phyloP scores from a whole-genome alignment of 2,888 invertebrate genomes.

The Aphodius sticticus region DNA sequence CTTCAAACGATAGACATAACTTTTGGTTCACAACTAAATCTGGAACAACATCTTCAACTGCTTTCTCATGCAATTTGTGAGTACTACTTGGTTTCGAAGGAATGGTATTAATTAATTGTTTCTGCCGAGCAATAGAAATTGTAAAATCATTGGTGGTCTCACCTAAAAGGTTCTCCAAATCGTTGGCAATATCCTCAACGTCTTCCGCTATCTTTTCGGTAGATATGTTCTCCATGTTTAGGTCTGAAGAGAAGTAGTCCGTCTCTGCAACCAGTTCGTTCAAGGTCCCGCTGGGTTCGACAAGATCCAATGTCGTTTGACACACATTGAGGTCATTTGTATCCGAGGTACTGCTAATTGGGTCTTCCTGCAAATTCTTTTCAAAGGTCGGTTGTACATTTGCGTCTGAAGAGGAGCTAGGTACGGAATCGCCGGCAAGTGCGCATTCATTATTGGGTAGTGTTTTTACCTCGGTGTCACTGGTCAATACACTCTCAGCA shows the following conservation, averaged over 20 bases:
- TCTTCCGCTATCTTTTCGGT: conserved; percentile 55
- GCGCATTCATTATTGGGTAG: conserved; percentile 48
- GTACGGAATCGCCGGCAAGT: conserved; percentile 51
- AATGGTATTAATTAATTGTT: background rate
- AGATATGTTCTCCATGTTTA: conserved; percentile 49
- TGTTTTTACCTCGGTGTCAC: conserved; percentile 49
- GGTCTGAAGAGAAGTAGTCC: conserved; percentile 48
- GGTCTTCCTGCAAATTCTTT: conserved; percentile 49
- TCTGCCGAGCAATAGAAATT: background rate
- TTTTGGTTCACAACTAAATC: background rate
- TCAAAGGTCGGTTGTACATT: conserved; percentile 30
- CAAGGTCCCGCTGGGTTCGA: conserved; percentile 38
- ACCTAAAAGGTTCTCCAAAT: conserved; percentile 57
- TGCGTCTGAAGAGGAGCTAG: conserved; percentile 57
- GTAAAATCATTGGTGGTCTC: conserved; percentile 40
- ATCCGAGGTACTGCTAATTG: conserved; percentile 57
- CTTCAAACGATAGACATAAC: background rate
- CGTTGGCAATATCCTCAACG: conserved; percentile 59
- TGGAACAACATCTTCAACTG: background rate
- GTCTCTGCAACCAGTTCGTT: conserved; percentile 42
- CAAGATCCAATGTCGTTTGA: conserved; percentile 22
- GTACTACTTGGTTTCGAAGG: background rate
- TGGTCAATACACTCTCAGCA: conserved; percentile 52
- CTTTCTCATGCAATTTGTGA: background rate
- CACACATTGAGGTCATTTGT: conserved; percentile 30